Evolutionary conservation across 2,797 vertebrate genomes (phyloP), one percentile per base, ranked within the genome.

Genomic region (Emydoidea blandingii): DNA sequence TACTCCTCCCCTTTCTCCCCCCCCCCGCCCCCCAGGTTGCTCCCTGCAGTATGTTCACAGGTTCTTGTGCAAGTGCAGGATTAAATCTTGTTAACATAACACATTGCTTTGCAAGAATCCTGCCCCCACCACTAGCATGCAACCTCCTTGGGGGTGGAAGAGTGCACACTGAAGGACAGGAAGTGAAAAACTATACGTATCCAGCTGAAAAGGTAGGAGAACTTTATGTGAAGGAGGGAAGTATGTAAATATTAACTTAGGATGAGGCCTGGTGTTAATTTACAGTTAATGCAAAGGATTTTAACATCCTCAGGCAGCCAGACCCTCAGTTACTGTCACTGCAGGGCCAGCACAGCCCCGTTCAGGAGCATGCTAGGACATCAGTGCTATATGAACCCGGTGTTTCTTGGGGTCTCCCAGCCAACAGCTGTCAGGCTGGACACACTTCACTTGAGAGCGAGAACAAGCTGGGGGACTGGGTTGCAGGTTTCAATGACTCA

Each of bases 161-260:
- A 37, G 19, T 0, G 19, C 1, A 1, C 11, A n/a, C 2, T 21
- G 34, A 6, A 2, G 0, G 3, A 5, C 15, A 8, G 10, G 2
- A 21, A 2, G 10, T 0, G 3, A 23, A 25, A 80, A 54, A 5
- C 3, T 25, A 1, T 0, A 74, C 79, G 2, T 0, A 0, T 5
- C 6, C 34, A 49, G 8, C 15, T 27, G 41, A 44, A 80, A 49
- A 72, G 0, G 0, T 0, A 4, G 37, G 37, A 6, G 41, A 12
- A 74, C 5, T 25, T 27, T 74, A 41, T 3, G 5, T 2, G 23
- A 3, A 37, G 14, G 1, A 31, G 41, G 2, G 0, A 2, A 2
- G 3, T 34, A 56, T 11, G 49, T 14, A 62, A 21, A 18, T 0
- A 3, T 25, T 50, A 0, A 7, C 0, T 1, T 1, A 6, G 56